Base-by-base conservation (phyloP, 1,140 invertebrate genomes). In the Calosoma granatense region DNA sequence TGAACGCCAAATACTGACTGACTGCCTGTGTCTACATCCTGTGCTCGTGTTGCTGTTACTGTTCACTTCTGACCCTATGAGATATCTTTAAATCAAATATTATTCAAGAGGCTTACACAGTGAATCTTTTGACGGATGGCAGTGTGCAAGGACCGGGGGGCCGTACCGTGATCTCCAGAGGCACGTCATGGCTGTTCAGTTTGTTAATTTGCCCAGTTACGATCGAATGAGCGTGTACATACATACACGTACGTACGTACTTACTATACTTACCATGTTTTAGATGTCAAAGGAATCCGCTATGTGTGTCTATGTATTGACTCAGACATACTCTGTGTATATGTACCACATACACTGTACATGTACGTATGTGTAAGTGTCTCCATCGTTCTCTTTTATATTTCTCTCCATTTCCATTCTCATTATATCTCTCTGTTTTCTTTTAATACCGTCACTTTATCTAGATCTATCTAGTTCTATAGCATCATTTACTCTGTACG, bases 21-120 rank as follows among this genome's bases (percentile, higher is more conserved):
- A n/a, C n/a, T n/a, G n/a, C n/a, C n/a, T n/a, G n/a, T n/a, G n/a
- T n/a, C n/a, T n/a, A n/a, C n/a, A n/a, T n/a, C n/a, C n/a, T n/a
- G n/a, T n/a, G n/a, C n/a, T n/a, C n/a, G n/a, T 36, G 26, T 9
- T 36, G n/a, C 26, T 36, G 6, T 9, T 36, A 36, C 26, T n/a
- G 26, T 36, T 6, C 15, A 12, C 41, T 47, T 47, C 15, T 47
- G 41, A 47, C 41, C 41, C 9, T 47, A 47, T 47, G 17, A 47
- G 17, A 47, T 47, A 47, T 47, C 41, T 47, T 47, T 47, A 47
- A 47, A 47, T 17, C 41, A 47, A 47, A 47, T 47, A 47, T 47
- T 47, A 47, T 47, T 47, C 41, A 47, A 47, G 41, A 47, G 41
- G 41, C 15, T 47, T 47, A 47, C 9, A 12, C 41, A 36, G 41